These are phyloP conservation scores for Tyria jacobaeae DNA, from an alignment of 2,888 invertebrate genomes.

Conservation along the genomic window DNA sequence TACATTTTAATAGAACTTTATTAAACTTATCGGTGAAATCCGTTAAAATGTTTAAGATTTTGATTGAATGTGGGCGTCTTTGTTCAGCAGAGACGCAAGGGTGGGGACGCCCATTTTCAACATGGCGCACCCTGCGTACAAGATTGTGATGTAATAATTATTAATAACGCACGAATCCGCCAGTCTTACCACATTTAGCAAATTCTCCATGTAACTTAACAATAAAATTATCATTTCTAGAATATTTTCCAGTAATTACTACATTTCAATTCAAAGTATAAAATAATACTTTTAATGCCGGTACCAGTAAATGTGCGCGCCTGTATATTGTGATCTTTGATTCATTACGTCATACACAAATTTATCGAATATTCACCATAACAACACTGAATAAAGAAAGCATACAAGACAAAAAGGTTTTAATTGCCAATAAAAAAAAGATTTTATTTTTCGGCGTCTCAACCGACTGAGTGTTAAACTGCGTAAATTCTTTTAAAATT, in stretches of 20 bases:
- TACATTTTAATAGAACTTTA: not conserved
- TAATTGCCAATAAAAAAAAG: not conserved
- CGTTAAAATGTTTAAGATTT: constrained; percentile 4
- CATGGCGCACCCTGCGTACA: constrained; percentile 62
- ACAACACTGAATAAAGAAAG: constrained; percentile 5
- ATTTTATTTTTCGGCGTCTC: not conserved
- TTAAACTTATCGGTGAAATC: not conserved
- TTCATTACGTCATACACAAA: constrained; percentile 10
- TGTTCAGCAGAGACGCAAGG: constrained; percentile 32
- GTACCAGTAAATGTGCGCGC: too few relatives aligned
- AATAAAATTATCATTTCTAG: not conserved
- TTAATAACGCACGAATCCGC: constrained; percentile 24
- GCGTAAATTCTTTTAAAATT: constrained; percentile 3
- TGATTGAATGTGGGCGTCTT: constrained; percentile 22
- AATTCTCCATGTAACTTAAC: not conserved
- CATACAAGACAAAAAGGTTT: not conserved
- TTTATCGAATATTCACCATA: not conserved
- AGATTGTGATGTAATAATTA: constrained; percentile 56
- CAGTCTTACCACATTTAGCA: constrained; percentile 1
- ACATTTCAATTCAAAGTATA: not conserved
- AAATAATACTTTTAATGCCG: too few relatives aligned
- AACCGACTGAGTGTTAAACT: constrained; percentile 1
- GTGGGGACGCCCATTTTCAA: constrained; percentile 74
- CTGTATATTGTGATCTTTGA: constrained; percentile 13
- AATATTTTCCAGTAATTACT: not conserved